A percentile compares a stretch with the other conserved stretches of the same genome.
phyloP scores from a whole-genome alignment of 2,113 vertebrate genomes.

The Crotalus horridus region DNA sequence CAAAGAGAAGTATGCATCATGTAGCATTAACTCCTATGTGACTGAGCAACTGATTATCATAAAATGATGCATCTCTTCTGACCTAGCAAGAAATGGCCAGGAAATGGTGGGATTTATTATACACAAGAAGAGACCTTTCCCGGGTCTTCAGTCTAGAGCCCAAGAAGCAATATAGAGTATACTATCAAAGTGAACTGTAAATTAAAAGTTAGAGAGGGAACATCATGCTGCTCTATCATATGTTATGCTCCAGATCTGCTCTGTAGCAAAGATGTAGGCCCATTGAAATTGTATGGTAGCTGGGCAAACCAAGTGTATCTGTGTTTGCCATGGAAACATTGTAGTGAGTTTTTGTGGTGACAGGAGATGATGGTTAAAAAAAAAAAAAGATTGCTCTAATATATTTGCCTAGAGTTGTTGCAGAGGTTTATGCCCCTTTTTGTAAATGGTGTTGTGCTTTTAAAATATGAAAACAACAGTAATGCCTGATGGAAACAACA shows the following conservation, averaged over 20 bases:
- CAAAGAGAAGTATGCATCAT: background rate
- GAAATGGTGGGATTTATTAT: background rate
- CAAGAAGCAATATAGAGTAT: background rate
- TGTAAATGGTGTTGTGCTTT: background rate
- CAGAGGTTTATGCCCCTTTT: background rate
- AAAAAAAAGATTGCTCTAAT: background rate
- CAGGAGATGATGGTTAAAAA: background rate
- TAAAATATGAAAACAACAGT: background rate
- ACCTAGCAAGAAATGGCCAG: background rate
- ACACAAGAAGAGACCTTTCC: background rate
- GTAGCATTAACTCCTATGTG: background rate
- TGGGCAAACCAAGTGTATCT: background rate
- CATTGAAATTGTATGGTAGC: background rate
- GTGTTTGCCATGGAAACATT: background rate
- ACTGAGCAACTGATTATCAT: background rate
- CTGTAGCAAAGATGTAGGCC: accelerated
- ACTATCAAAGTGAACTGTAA: constrained; percentile 5
- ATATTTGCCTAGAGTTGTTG: background rate
- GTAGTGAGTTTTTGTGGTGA: background rate
- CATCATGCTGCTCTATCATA: background rate
- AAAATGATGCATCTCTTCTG: background rate
- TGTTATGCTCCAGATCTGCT: background rate
- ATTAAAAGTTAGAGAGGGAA: constrained; percentile 8
- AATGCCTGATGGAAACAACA: background rate
- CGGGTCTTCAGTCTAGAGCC: constrained; percentile 17